These are phyloP conservation scores for Acipenser ruthenus DNA, from an alignment of 2,797 vertebrate species.

Conservation along the genomic window DNA sequence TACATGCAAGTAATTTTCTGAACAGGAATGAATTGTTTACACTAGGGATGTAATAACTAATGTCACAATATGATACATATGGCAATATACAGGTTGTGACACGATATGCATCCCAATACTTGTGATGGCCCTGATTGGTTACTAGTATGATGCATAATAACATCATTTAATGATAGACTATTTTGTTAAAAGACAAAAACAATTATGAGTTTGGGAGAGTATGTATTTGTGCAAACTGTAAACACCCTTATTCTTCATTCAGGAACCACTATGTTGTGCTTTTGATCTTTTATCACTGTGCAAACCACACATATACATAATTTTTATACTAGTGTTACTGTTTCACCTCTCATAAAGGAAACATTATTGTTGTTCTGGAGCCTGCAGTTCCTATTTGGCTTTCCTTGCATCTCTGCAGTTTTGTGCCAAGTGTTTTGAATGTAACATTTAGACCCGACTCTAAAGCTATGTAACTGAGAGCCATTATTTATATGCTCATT, in stretches of 20 bases:
- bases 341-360: neutral
- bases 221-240: neutral
- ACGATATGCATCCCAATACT: no score
- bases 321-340: neutral
- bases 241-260: no score
- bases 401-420: neutral
- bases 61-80: neutral
- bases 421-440: slow-evolving; percentile 10
- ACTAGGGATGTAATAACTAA: neutral
- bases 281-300: no score
- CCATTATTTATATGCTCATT: slow-evolving; percentile 7
- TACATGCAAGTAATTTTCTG: neutral
- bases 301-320: neutral
- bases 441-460: neutral
- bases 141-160: no score
- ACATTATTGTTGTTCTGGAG: neutral
- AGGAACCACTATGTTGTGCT: no score
- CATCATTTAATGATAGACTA: no score
- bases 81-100: no score
- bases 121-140: no score
- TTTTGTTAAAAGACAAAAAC: no score
- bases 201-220: no score
- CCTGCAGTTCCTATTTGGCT: slow-evolving; percentile 3
- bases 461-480: neutral
- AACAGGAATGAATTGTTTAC: neutral